A percentile compares a stretch with the other conserved stretches of the same genome.
Evolutionary conservation across 2,888 invertebrate genomes (phyloP).

Genomic region (Desoria tigrina): DNA sequence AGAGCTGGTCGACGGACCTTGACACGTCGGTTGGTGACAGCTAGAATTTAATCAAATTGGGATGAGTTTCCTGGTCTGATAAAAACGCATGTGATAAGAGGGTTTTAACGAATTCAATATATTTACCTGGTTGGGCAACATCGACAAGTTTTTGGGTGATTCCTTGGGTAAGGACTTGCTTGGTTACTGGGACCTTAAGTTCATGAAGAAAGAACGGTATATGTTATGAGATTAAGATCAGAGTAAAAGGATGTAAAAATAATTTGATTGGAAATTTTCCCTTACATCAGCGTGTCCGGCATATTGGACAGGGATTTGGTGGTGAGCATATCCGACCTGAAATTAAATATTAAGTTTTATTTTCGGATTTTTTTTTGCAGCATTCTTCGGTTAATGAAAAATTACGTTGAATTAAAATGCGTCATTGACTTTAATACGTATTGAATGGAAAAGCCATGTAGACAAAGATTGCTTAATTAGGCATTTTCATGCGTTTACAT

Average conservation of each 20-base stretch:
- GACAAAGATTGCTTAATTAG: no score
- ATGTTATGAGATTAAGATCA: neutral
- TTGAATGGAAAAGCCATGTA: no score
- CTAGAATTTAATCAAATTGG: slow-evolving; percentile 63
- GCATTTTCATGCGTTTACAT: no score
- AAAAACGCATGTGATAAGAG: no score
- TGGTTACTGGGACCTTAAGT: slow-evolving; percentile 58
- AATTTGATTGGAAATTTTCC: neutral
- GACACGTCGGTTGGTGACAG: slow-evolving; percentile 63
- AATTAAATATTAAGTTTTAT: neutral
- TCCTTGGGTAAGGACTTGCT: slow-evolving; percentile 61
- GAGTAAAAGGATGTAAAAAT: neutral
- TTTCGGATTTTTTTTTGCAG: no score
- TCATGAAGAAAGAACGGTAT: no score
- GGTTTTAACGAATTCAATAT: no score
- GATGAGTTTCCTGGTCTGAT: slow-evolving; percentile 61
- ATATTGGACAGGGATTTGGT: slow-evolving; percentile 54
- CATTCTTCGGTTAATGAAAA: no score
- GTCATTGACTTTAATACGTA: no score
- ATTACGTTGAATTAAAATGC: no score
- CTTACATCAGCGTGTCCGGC: slow-evolving; percentile 58
- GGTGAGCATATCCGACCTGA: slow-evolving; percentile 50
- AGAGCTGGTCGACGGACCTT: slow-evolving; percentile 65
- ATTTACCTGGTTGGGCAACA: slow-evolving; percentile 63
- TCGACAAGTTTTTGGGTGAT: slow-evolving; percentile 63